Percentiles rank a stretch among this genome's conserved stretches.
Evolutionary conservation across 2,113 vertebrate species (phyloP).

Genomic region (Scophthalmus maximus): DNA sequence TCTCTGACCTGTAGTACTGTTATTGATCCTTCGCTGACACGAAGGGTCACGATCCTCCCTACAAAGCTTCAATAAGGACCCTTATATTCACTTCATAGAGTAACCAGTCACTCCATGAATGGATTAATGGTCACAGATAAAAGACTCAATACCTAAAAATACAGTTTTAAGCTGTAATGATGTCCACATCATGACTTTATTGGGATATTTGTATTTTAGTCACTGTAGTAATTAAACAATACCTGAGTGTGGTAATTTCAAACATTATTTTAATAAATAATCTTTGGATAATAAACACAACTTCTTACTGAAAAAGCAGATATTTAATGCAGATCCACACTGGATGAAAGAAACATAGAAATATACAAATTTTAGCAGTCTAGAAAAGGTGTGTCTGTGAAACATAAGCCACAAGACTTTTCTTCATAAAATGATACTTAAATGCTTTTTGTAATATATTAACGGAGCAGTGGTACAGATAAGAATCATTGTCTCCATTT

Average conservation of each 20-base stretch:
- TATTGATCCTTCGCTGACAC: slow-evolving; percentile 1
- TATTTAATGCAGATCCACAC: slow-evolving; percentile 46
- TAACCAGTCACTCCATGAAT: not conserved
- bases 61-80: not conserved
- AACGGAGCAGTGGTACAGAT: slow-evolving; percentile 13
- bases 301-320: not conserved
- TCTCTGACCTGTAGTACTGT: slow-evolving; percentile 1
- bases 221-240: not conserved
- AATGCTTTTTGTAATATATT: slow-evolving; percentile 29
- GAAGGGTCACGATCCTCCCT: not conserved
- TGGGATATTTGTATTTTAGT: not conserved
- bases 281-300: not conserved
- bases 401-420: slow-evolving; percentile 15
- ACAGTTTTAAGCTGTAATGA: not conserved
- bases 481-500: slow-evolving; percentile 37
- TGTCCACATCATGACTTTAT: not conserved
- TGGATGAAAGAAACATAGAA: slow-evolving; percentile 29
- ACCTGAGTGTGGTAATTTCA: not conserved
- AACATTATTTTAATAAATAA: slow-evolving; percentile 1
- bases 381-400: slow-evolving; percentile 2
- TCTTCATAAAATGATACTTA: slow-evolving; percentile 9
- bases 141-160: no score
- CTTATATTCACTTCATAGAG: not conserved
- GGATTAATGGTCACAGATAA: not conserved
- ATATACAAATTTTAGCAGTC: slow-evolving; percentile 11